Percentiles rank a stretch among this genome's conserved stretches.
These are phyloP conservation scores for Onychostoma macrolepis DNA, from an alignment of 2,113 vertebrate species.

Conservation along the genomic window DNA sequence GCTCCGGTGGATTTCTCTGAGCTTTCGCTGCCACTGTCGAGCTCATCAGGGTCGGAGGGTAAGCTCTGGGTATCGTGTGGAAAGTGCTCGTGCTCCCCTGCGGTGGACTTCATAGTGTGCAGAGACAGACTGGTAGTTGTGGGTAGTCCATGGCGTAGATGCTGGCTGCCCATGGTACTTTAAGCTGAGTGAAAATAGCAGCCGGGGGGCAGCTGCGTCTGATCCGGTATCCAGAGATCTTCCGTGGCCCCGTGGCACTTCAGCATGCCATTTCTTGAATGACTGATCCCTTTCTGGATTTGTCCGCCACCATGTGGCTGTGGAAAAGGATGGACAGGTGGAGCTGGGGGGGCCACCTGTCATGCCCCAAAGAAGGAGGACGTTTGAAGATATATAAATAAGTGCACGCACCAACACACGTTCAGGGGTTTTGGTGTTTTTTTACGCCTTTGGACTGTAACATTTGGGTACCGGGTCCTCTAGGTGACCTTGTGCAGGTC, in stretches of 20 bases:
- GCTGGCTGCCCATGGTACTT: constrained; percentile 68
- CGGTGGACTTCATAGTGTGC: constrained; percentile 76
- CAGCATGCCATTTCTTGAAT: constrained; percentile 79
- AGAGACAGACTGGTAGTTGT: constrained; percentile 52
- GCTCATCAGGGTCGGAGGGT: constrained; percentile 74
- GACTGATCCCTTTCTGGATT: constrained; percentile 79
- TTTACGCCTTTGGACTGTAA: background rate
- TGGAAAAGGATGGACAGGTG: constrained; percentile 79
- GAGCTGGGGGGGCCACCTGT: constrained; percentile 74
- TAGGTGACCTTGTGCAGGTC: background rate
- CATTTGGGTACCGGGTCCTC: background rate
- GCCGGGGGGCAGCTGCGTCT: constrained; percentile 75
- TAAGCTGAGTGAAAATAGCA: constrained; percentile 80
- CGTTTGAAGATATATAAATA: constrained; percentile 58
- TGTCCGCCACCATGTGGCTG: constrained; percentile 62
- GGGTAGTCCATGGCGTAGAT: constrained; percentile 52
- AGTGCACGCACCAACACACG: background rate
- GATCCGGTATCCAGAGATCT: constrained; percentile 78
- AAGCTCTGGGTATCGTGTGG: constrained; percentile 61
- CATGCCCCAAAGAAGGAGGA: constrained; percentile 61
- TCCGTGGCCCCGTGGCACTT: constrained; percentile 66
- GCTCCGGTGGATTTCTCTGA: constrained; percentile 72
- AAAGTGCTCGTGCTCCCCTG: constrained; percentile 55
- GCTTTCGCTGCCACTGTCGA: constrained; percentile 75
- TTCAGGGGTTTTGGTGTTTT: background rate